phyloP scores from a whole-genome alignment of 1,140 invertebrate genomes.

The Zeugodacus cucurbitae region DNA sequence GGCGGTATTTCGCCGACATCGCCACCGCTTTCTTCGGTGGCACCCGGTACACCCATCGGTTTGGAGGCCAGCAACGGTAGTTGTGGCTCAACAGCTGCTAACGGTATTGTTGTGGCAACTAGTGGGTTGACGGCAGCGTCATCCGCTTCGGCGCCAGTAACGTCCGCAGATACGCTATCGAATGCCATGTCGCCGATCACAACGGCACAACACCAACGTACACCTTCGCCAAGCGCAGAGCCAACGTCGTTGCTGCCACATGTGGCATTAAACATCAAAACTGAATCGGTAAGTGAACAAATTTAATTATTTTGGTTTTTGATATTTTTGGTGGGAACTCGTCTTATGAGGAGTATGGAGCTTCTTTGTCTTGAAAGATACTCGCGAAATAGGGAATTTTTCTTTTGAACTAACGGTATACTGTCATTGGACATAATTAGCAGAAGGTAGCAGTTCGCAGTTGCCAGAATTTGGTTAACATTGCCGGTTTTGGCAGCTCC shows the following conservation, averaged over 20 bases:
- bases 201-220: slow-evolving; percentile 47
- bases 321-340: neutral
- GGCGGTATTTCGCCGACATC: slow-evolving; percentile 18
- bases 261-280: slow-evolving; percentile 63
- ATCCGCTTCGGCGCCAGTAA: neutral
- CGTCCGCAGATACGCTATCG: neutral
- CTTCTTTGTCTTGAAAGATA: too few species aligned
- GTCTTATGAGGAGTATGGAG: too few species aligned
- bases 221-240: slow-evolving; percentile 53
- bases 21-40: slow-evolving; percentile 44
- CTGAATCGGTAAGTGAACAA: slow-evolving; percentile 62
- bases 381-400: too few species aligned
- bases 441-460: too few species aligned
- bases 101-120: neutral
- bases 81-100: slow-evolving; percentile 14
- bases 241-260: slow-evolving; percentile 53
- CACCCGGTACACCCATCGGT: slow-evolving; percentile 21
- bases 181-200: neutral
- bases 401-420: too few species aligned
- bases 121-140: neutral
- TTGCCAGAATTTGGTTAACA: too few species aligned
- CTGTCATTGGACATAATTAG: too few species aligned
- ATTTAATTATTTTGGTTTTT: neutral
- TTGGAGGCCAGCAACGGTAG: slow-evolving; percentile 42
- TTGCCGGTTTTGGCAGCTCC: too few species aligned